These are phyloP conservation scores for Archaeoteleia sp. DNA, from an alignment of 2,888 invertebrate species.

Conservation along the genomic window DNA sequence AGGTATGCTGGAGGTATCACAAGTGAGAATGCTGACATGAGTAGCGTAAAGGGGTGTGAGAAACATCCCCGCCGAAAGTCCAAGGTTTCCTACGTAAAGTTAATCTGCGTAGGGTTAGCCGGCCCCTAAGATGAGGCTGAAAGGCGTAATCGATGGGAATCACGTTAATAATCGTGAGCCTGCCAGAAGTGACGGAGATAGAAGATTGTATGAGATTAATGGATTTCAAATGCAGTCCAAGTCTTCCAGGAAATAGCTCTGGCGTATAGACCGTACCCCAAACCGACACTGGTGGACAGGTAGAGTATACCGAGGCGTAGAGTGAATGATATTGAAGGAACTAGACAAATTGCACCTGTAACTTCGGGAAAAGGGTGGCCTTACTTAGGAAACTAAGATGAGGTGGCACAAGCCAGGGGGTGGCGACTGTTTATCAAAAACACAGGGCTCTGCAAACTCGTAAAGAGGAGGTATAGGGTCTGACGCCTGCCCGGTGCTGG, in stretches of 20 bases:
- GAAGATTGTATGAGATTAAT: background rate
- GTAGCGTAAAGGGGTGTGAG: conserved; percentile 20
- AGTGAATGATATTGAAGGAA: conserved; percentile 19
- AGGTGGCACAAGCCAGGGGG: no score
- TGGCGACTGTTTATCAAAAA: no score
- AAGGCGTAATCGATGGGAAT: conserved; percentile 19
- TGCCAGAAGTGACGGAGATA: background rate
- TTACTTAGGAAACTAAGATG: no score
- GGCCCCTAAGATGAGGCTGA: conserved; percentile 22
- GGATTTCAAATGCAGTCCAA: background rate
- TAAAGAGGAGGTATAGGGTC: no score
- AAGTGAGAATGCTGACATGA: conserved; percentile 31
- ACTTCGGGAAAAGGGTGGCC: no score
- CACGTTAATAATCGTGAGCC: conserved; percentile 14
- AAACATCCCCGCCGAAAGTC: conserved; percentile 14
- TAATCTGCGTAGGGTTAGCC: conserved; percentile 26
- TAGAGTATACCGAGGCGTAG: conserved; percentile 23
- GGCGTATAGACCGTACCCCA: conserved; percentile 16
- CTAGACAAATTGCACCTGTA: no score
- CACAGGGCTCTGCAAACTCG: no score
- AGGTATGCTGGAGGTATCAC: conserved; percentile 22
- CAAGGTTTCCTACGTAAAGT: conserved; percentile 20
- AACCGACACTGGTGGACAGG: conserved; percentile 26
- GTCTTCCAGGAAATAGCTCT: conserved; percentile 17
- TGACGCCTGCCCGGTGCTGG: no score